Percentiles rank a stretch among this genome's conserved stretches.
Conservation (phyloP, 1,140 invertebrate genomes). For the Drosophila repletoides region DNA sequence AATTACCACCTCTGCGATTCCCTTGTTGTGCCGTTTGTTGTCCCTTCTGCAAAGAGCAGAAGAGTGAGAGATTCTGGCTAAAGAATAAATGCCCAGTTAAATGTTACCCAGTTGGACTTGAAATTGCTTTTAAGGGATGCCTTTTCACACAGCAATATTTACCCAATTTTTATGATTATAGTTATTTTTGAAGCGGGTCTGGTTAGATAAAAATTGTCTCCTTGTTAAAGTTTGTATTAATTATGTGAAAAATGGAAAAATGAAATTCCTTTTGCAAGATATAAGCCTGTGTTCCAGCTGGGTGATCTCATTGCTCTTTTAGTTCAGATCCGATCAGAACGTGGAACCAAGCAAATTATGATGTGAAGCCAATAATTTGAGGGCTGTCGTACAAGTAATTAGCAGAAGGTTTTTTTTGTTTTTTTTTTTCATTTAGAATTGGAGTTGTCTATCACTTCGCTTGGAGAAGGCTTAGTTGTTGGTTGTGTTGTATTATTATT, state of each 20-base stretch:
- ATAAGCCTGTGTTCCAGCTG: not conserved
- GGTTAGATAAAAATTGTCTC: too few species aligned
- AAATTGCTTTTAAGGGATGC: too few species aligned
- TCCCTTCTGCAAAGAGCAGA: not conserved
- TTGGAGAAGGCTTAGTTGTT: not conserved
- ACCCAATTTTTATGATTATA: too few species aligned
- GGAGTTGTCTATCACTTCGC: slow-evolving; percentile 7
- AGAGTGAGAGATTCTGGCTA: not conserved
- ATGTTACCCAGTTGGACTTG: slow-evolving; percentile 1
- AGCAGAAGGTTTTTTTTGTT: slow-evolving; percentile 17
- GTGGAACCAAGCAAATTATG: slow-evolving; percentile 35
- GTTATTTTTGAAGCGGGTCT: too few species aligned
- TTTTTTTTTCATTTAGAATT: slow-evolving; percentile 26
- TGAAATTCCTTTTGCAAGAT: too few species aligned
- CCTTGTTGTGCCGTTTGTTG: not conserved
- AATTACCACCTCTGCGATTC: slow-evolving; percentile 51
- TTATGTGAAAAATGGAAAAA: too few species aligned
- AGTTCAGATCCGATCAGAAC: not conserved
- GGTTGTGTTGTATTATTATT: slow-evolving; percentile 20
- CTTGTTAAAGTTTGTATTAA: too few species aligned
- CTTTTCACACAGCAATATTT: too few species aligned
- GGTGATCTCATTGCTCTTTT: not conserved
- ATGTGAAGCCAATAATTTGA: slow-evolving; percentile 47
- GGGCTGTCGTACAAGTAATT: slow-evolving; percentile 39
- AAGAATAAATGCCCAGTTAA: not conserved